Conservation (phyloP, 2,888 invertebrate species). For the Melinaea menophilus region DNA sequence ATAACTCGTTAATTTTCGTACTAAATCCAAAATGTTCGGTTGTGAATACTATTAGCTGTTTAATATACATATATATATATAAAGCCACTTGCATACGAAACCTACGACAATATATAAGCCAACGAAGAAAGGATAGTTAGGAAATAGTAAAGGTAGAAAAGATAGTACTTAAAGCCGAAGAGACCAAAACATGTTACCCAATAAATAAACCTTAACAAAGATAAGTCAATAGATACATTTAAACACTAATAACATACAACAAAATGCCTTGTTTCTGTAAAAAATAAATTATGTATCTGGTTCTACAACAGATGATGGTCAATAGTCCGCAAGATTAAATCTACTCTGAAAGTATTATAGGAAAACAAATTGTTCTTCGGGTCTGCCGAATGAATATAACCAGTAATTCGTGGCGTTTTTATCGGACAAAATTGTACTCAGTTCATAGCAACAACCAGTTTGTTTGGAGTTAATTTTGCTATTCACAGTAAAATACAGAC, state of each 20-base stretch:
- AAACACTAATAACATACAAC: neutral
- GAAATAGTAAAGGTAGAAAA: slow-evolving; percentile 25
- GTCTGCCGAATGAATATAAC: slow-evolving; percentile 71
- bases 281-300: slow-evolving; percentile 18
- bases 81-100: neutral
- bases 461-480: slow-evolving; percentile 77
- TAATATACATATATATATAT: slow-evolving; percentile 1
- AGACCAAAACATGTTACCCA: slow-evolving; percentile 23
- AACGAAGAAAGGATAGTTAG: slow-evolving; percentile 21
- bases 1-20: slow-evolving; percentile 36
- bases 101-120: slow-evolving; percentile 9
- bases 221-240: slow-evolving; percentile 8
- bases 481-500: slow-evolving; percentile 52
- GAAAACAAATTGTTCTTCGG: slow-evolving; percentile 51
- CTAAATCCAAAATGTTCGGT: slow-evolving; percentile 8
- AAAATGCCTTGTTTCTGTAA: slow-evolving; percentile 17
- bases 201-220: neutral
- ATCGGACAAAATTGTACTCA: slow-evolving; percentile 74
- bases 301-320: slow-evolving; percentile 25
- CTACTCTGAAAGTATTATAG: slow-evolving; percentile 30
- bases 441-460: slow-evolving; percentile 74
- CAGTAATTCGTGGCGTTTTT: slow-evolving; percentile 76
- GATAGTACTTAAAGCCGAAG: slow-evolving; percentile 39
- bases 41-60: slow-evolving; percentile 1
- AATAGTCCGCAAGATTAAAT: slow-evolving; percentile 19